phyloP scores from a whole-genome alignment of 2,113 vertebrate genomes.

The Gulo gulo region DNA sequence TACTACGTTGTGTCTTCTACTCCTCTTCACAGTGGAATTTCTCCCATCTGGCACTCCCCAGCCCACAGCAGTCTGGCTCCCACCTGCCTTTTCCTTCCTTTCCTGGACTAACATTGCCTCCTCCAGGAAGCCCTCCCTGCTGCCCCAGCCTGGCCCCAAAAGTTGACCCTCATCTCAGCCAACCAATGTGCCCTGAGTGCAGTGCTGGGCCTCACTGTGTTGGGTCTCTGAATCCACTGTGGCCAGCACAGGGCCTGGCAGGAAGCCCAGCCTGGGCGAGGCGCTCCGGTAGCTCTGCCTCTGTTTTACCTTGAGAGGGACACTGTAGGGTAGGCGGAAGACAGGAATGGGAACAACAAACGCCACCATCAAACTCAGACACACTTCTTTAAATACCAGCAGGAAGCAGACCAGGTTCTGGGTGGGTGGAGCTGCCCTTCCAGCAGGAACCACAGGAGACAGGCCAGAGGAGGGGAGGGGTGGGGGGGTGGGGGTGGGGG shows the following conservation, averaged over 20 bases:
- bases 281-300: neutral
- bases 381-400: slow-evolving; percentile 53
- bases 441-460: neutral
- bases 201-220: neutral
- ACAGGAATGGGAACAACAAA: neutral
- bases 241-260: neutral
- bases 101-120: neutral
- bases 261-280: neutral
- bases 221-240: neutral
- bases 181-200: neutral
- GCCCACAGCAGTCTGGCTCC: neutral
- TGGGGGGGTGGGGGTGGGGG: too few relatives aligned
- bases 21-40: neutral
- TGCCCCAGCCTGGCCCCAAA: neutral
- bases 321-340: neutral
- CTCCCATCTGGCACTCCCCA: neutral
- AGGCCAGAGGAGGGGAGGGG: neutral
- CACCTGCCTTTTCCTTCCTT: neutral
- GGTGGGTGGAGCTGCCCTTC: slow-evolving; percentile 46
- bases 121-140: slow-evolving; percentile 28
- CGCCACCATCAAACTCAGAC: neutral
- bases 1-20: accelerated
- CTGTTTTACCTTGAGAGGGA: neutral
- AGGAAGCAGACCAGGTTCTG: slow-evolving; percentile 29
- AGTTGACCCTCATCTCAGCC: neutral